Evolutionary conservation across 92 coral and sea anemone species (phyloP).

Genomic region (Bergia puertoricense): DNA sequence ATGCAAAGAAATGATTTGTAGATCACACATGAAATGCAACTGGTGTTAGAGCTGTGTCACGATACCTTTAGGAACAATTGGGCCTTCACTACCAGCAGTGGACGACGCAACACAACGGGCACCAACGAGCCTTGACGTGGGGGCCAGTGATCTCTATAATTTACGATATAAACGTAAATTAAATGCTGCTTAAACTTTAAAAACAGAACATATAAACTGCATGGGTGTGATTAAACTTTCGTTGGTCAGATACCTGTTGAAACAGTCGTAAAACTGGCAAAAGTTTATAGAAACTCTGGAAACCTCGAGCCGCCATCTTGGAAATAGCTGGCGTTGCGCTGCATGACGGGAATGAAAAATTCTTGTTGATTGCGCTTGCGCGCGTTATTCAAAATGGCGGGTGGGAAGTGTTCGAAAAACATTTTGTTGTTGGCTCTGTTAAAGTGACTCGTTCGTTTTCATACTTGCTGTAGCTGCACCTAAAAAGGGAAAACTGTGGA

Average conservation of each 20-base stretch:
- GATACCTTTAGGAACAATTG: conserved; percentile 25
- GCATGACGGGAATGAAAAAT: conserved; percentile 6
- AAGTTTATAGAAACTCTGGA: conserved; percentile 8
- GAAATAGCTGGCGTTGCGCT: conserved; percentile 9
- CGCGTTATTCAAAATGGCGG: conserved; percentile 60
- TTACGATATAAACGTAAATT: neutral
- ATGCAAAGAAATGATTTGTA: too few species aligned
- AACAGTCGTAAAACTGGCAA: conserved; percentile 19
- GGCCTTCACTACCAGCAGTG: neutral
- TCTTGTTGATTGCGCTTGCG: conserved; percentile 20
- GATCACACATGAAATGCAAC: neutral
- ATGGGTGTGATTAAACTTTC: neutral
- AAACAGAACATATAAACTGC: too few species aligned
- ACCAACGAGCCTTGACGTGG: conserved; percentile 1
- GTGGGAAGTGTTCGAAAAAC: neutral
- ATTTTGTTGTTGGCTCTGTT: neutral
- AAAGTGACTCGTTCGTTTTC: neutral
- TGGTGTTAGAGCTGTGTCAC: conserved; percentile 1
- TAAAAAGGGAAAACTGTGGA: neutral
- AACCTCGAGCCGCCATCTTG: conserved; percentile 75
- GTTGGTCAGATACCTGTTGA: neutral
- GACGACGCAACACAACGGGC: conserved; percentile 12
- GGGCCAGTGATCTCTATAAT: neutral
- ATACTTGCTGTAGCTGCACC: neutral
- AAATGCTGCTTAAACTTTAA: neutral